Evolutionary conservation across 2,113 vertebrate genomes (phyloP).

Genomic region (Halichoerus grypus): DNA sequence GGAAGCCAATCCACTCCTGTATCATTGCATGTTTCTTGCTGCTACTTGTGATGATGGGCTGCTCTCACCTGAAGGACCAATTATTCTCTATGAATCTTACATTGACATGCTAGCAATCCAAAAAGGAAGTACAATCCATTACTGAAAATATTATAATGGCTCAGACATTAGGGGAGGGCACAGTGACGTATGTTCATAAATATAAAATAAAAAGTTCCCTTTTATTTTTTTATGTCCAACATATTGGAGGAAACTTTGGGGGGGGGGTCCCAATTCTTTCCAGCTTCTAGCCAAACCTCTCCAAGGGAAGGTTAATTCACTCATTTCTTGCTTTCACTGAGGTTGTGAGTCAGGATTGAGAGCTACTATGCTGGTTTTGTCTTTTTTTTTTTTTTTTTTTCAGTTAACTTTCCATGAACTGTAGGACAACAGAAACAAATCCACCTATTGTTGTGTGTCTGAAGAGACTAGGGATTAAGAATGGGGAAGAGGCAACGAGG

Average conservation of each 20-base stretch:
- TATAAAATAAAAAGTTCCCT: not conserved
- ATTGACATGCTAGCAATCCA: not conserved
- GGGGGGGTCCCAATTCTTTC: not conserved
- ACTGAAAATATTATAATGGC: not conserved
- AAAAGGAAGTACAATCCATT: not conserved
- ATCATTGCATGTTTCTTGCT: not conserved
- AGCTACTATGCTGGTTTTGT: not conserved
- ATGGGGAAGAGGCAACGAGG: not conserved
- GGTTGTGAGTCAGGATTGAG: not conserved
- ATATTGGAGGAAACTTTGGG: not conserved
- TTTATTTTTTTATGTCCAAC: conserved; percentile 23
- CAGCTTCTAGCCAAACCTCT: not conserved
- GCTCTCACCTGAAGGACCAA: not conserved
- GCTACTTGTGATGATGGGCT: not conserved
- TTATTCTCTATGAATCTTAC: not conserved
- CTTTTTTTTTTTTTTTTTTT: not conserved
- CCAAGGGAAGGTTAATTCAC: not conserved
- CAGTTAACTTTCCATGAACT: not conserved
- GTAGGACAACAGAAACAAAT: not conserved
- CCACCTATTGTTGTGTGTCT: not conserved
- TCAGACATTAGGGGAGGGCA: not conserved
- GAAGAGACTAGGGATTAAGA: not conserved
- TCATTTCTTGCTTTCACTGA: not conserved
- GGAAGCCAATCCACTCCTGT: too few relatives aligned
- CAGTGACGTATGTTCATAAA: not conserved